Base-by-base conservation (phyloP, 2,888 invertebrate genomes). In the Drosophila tanythrix region DNA sequence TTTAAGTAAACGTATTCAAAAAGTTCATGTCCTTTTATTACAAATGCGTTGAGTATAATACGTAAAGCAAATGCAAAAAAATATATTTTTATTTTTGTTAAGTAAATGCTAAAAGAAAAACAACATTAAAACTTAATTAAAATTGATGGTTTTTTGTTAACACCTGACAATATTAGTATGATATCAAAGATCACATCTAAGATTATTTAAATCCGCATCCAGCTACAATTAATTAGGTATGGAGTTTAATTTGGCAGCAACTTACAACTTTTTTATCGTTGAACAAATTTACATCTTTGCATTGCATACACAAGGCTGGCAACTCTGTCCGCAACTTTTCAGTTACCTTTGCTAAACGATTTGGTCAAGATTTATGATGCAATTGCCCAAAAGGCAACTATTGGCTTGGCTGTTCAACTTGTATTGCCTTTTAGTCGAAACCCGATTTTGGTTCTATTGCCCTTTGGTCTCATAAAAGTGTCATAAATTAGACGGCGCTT, bases 401-500 rank as follows among this genome's bases (percentile, higher is more conserved):
- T 83, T 60, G 59, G 53, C 55, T 38, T 10, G 64, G 25, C 38
- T 35, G 36, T 48, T 68, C 29, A 60, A 68, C 77, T 82, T 75
- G 74, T 70, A 77, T 83, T 76, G 81, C 77, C 76, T 76, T 81
- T 65, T 78, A 81, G 81, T 66, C 55, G 53, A 67, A 72, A 74
- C 61, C 77, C 82, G 73, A 80, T 80, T 89, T 88, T 66, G 74
- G 70, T 84, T 88, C 88, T 82, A 89, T 88, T 65, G 76, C 74
- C 61, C 78, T 75, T 76, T 79, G 82, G 82, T 70, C 79, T 83
- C 91, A 90, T 90, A 91, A 91, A 87, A 89, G 78, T 88, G 90
- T 87, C 91, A 90, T 92, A 92, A 92, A 92, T 92, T 91, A 91
- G 88, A 86, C 81, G 91, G 91, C 92, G 91, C 88, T 91, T 84